Evolutionary conservation across 2,888 invertebrate genomes (phyloP).

Genomic region (Dichetophora obliterata): DNA sequence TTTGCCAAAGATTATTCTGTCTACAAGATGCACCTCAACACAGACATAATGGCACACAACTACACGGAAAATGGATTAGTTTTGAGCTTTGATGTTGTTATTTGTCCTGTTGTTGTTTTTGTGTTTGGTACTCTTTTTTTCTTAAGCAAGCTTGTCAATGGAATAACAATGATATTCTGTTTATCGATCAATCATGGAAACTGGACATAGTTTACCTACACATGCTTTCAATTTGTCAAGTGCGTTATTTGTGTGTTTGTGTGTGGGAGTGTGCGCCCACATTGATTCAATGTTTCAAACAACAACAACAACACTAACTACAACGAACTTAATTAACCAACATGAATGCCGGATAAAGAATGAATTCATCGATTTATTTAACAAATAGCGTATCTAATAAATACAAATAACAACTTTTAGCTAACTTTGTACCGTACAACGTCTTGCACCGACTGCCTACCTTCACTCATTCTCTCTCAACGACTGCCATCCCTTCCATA

Average conservation of each 20-base stretch:
- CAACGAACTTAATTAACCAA: conserved; percentile 7
- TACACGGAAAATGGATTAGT: no score
- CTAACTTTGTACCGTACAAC: neutral
- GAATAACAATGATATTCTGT: conserved; percentile 1
- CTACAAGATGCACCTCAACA: no score
- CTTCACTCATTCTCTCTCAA: neutral
- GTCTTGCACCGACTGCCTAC: neutral
- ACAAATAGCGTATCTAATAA: neutral
- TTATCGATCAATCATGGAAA: conserved; percentile 19
- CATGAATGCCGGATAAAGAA: neutral
- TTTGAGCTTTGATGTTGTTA: neutral
- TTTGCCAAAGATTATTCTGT: no score
- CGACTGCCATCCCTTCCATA: neutral
- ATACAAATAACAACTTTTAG: neutral
- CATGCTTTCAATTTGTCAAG: neutral
- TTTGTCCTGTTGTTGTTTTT: neutral
- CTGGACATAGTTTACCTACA: neutral
- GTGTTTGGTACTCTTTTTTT: neutral
- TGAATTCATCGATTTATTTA: neutral
- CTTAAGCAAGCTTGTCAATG: neutral
- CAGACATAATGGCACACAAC: no score
- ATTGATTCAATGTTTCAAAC: neutral
- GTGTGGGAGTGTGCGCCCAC: neutral
- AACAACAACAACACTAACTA: neutral
- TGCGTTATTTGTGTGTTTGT: neutral